Base-by-base conservation (phyloP, 2,888 invertebrate genomes). In the Ophion obscuratus region DNA sequence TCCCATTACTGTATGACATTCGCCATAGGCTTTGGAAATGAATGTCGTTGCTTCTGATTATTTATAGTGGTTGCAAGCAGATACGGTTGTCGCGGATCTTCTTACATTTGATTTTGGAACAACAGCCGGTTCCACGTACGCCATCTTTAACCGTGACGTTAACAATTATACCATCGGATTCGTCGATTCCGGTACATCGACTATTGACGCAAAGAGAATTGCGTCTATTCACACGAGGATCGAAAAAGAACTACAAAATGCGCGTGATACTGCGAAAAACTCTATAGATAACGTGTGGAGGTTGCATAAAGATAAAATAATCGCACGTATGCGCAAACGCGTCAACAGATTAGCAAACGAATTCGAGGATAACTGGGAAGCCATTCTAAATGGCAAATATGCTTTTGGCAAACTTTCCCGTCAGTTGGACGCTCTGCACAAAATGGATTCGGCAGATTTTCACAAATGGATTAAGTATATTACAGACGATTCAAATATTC, bases 1-100 rank as follows among this genome's bases (percentile, higher is more conserved):
- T 14, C 62, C 27, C 11, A n/a, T 20, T 2, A 9, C 44, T 44
- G 44, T 44, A 11, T 9, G 6, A 9, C 44, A 44, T 44, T 44
- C 11, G 2, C 2, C 2, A 44, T 44, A 44, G 44, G 11, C 11
- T 44, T 44, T 44, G 0, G 11, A 14, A 47, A 47, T 14, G 2
- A 95, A 24, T 24, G 24, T 24, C 2, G 24, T 24, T 24, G 24
- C 24, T 24, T 31, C 31, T 47, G 47, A 9, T 14, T 11, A 3
- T 9, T 11, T 47, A 11, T 47, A 47, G 47, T 0, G 4, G 47
- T 47, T 14, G 11, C 1, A 3, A 14, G 2, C 24, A 2, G 24
- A 3, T 47, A 2, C 11, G 3, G 14, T 3, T 47, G 10, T 11
- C 3, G 47, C 0, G 1, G 9, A 14, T 14, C 11, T 10, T 47